Evolutionary conservation across 2,888 invertebrate species (phyloP).

Genomic region (Drosophila fulvimacula): DNA sequence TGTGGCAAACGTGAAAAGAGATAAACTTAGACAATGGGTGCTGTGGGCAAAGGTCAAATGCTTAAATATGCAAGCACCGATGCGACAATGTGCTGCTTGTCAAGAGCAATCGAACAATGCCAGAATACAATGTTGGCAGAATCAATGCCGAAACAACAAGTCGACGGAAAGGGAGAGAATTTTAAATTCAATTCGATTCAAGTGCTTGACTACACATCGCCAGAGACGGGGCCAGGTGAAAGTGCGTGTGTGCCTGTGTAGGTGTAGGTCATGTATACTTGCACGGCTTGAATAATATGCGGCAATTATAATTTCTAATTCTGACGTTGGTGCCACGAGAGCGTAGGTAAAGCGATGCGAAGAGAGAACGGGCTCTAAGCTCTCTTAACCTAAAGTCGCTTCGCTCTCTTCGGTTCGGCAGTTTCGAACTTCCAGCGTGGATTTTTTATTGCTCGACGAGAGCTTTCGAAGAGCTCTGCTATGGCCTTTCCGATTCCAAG

Average conservation of each 20-base stretch:
- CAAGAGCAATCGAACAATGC: conserved; percentile 71
- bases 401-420: conserved; percentile 17
- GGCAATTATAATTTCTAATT: conserved; percentile 79
- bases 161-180: conserved; percentile 41
- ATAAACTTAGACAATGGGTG: conserved; percentile 7
- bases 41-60: conserved; percentile 57
- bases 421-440: conserved; percentile 56
- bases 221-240: conserved; percentile 11
- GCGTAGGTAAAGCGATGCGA: conserved; percentile 8
- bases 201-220: conserved; percentile 54
- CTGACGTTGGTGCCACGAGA: conserved; percentile 68
- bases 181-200: conserved; percentile 67
- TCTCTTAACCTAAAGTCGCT: conserved; percentile 45
- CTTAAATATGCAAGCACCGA: conserved; percentile 54
- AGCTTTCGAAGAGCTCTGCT: conserved; percentile 31
- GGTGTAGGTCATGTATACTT: conserved; percentile 71
- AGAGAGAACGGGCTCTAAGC: conserved; percentile 40
- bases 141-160: conserved; percentile 47
- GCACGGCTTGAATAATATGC: conserved; percentile 73
- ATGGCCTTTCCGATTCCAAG: conserved; percentile 7
- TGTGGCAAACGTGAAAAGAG: neutral
- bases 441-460: conserved; percentile 14
- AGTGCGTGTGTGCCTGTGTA: conserved; percentile 15
- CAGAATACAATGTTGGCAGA: conserved; percentile 34
- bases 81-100: conserved; percentile 36